These are phyloP conservation scores for Ctenosaura bakeri DNA, from an alignment of 2,797 vertebrate species.

Conservation along the genomic window DNA sequence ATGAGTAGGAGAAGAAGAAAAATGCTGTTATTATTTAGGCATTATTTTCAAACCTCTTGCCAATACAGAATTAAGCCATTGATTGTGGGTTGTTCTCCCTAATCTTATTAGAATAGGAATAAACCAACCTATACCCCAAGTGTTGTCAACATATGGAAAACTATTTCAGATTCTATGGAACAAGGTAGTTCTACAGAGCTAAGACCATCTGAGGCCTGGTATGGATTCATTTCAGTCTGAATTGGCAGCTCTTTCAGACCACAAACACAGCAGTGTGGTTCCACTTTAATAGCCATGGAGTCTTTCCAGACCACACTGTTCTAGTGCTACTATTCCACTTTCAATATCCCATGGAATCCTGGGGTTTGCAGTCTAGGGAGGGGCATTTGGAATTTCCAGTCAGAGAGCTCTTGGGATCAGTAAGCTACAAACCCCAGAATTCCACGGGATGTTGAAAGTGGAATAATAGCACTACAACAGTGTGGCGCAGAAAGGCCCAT, in stretches of 20 bases:
- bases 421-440: too few species aligned
- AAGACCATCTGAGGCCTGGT: neutral
- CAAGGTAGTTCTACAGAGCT: neutral
- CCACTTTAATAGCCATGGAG: too few species aligned
- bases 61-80: neutral
- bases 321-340: too few species aligned
- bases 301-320: too few species aligned
- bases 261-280: too few species aligned
- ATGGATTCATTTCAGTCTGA: constrained; percentile 13
- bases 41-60: constrained; percentile 64
- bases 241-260: neutral
- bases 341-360: too few species aligned
- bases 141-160: constrained; percentile 3
- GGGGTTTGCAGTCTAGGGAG: too few species aligned
- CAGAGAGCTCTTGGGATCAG: too few species aligned
- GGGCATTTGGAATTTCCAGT: too few species aligned
- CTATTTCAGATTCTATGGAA: neutral
- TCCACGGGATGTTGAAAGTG: too few species aligned
- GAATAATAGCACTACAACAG: too few species aligned
- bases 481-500: too few species aligned
- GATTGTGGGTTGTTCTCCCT: neutral
- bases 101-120: neutral
- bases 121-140: neutral
- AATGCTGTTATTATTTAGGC: constrained; percentile 67
- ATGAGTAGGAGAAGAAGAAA: constrained; percentile 67